These are phyloP conservation scores for Ceratotherium simum DNA, from an alignment of 2,113 vertebrate genomes.

Conservation along the genomic window DNA sequence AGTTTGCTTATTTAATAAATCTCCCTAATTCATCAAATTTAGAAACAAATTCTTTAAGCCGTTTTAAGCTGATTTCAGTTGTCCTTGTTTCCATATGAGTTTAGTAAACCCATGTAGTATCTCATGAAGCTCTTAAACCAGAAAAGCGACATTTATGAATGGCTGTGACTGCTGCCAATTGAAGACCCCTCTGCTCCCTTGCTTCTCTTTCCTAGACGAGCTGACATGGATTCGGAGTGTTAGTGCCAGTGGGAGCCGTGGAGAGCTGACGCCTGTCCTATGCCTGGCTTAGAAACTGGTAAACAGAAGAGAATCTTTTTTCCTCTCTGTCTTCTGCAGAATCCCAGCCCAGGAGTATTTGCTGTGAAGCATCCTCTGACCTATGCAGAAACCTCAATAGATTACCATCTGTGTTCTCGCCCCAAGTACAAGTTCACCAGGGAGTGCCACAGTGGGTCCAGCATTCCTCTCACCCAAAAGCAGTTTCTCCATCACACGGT, in stretches of 20 bases:
- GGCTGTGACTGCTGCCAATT: not conserved
- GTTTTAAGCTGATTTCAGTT: not conserved
- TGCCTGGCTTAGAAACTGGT: not conserved
- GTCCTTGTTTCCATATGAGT: not conserved
- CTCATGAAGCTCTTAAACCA: not conserved
- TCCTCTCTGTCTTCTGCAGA: constrained; percentile 85
- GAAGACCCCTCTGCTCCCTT: not conserved
- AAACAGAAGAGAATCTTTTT: not conserved
- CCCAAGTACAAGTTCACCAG: constrained; percentile 88
- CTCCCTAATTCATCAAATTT: not conserved
- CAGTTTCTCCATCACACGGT: constrained; percentile 90
- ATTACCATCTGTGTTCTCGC: constrained; percentile 93
- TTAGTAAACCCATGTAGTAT: not conserved
- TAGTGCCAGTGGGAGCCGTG: not conserved
- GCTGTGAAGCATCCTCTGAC: constrained; percentile 86
- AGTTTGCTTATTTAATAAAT: constrained; percentile 58
- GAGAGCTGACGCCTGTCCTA: not conserved
- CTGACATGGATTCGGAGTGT: not conserved
- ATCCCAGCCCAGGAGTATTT: constrained; percentile 92
- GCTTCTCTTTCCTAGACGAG: not conserved
- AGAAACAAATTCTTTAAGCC: constrained; percentile 45
- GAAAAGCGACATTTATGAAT: not conserved
- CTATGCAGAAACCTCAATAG: constrained; percentile 90
- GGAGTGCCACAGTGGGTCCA: constrained; percentile 72
- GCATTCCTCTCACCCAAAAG: constrained; percentile 87